These are phyloP conservation scores for Rattus rattus DNA, from an alignment of 2,113 vertebrate genomes.

Conservation along the genomic window DNA sequence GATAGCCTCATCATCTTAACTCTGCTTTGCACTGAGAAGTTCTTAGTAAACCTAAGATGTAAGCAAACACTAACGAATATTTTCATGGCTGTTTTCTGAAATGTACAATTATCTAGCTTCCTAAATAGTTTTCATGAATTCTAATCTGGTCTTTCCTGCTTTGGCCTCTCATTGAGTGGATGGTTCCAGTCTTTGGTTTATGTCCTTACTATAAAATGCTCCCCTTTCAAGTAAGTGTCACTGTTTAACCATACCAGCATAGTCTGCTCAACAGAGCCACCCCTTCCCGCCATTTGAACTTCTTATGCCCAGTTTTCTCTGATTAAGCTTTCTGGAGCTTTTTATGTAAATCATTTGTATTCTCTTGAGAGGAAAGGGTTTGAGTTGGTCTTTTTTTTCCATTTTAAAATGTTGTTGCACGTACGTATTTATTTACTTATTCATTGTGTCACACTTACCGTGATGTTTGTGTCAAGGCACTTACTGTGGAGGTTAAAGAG, in stretches of 20 bases:
- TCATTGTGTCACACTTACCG: not conserved
- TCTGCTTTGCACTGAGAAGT: not conserved
- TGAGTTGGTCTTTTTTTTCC: not conserved
- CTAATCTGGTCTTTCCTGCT: slow-evolving; percentile 13
- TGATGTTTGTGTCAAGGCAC: not conserved
- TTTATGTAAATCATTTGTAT: slow-evolving; percentile 24
- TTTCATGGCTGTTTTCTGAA: slow-evolving; percentile 50
- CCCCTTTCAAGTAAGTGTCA: not conserved
- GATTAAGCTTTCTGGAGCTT: not conserved
- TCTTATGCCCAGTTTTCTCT: slow-evolving; percentile 8
- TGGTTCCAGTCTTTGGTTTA: not conserved
- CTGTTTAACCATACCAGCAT: not conserved
- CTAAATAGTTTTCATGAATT: slow-evolving; percentile 30
- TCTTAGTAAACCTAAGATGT: slow-evolving; percentile 37
- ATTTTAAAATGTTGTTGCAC: not conserved
- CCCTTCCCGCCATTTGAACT: not conserved
- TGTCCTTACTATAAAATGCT: not conserved
- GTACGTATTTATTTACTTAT: not conserved
- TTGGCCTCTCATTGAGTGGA: not conserved
- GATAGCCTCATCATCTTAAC: slow-evolving; percentile 9
- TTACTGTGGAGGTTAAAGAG: not conserved
- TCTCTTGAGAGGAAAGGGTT: not conserved
- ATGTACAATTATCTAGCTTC: not conserved
- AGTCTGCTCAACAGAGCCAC: not conserved
- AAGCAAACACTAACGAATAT: slow-evolving; percentile 54